Conservation (phyloP, 2,888 invertebrate genomes). For the Trissolcus brochymenae region DNA sequence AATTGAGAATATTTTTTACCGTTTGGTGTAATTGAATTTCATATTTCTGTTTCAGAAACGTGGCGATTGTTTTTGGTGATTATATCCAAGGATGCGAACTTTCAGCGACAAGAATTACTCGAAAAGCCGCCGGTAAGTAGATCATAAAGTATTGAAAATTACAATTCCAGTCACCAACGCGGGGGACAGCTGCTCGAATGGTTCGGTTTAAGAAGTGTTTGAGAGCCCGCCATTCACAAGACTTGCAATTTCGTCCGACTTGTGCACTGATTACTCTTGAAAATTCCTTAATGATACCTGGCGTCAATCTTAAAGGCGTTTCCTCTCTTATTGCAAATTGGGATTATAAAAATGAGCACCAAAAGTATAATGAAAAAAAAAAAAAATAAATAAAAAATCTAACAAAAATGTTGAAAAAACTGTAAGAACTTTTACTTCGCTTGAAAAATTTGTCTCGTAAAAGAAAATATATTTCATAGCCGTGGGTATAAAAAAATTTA, state of each 20-base stretch:
- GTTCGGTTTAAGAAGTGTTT: constrained; percentile 52
- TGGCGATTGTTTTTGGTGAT: no score
- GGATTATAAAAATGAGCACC: constrained; percentile 21
- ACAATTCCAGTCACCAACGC: constrained; percentile 55
- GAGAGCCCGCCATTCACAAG: constrained; percentile 49
- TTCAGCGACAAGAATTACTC: not conserved
- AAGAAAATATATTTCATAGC: not conserved
- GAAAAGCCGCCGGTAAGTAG: constrained; percentile 46
- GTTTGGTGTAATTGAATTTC: not conserved
- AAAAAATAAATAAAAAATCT: no score
- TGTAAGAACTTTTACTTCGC: no score
- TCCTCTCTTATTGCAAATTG: constrained; percentile 8
- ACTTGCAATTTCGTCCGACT: constrained; percentile 51
- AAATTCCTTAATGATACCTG: constrained; percentile 53
- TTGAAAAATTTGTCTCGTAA: constrained; percentile 8
- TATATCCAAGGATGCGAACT: no score
- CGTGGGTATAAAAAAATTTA: no score
- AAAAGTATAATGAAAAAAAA: constrained; percentile 1
- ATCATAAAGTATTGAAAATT: constrained; percentile 57
- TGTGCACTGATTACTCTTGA: constrained; percentile 58
- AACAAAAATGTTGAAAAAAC: not conserved
- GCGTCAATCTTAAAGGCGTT: constrained; percentile 33
- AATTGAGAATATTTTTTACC: not conserved
- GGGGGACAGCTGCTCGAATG: constrained; percentile 62
- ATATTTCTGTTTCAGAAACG: no score